Base-by-base conservation (phyloP, 2,888 invertebrate species). In the Ochlodes sylvanus region DNA sequence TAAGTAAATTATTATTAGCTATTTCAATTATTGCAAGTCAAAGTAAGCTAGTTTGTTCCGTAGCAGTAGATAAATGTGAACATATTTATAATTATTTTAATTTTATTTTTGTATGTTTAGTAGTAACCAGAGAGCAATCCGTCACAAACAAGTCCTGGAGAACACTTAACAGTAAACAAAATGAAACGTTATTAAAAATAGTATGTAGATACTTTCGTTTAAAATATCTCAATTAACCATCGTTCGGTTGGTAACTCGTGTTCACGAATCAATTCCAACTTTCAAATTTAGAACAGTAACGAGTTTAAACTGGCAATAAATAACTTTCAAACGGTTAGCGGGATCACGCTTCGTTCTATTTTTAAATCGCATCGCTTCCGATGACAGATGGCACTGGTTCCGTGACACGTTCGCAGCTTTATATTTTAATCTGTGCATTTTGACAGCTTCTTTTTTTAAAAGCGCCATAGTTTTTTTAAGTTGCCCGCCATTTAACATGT, bases 341-440 rank as follows among this genome's bases (percentile, higher is more conserved):
- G 76, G 72, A 67, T 63, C 71, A 61, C 68, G 63, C 69, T 74
- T 74, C 73, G 75, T 80, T 80, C 81, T 80, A 79, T 79, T 79
- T 79, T 75, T 72, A 73, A 77, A 78, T 77, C 63, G 74, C 77
- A 77, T 77, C 79, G 76, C 72, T 71, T 68, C 62, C 81, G 89
- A 90, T 92, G 92, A 91, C 90, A 90, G 88, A 91, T 87, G 90
- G 89, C 88, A 87, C 82, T 83, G 73, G 78, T 68, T 68, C 61
- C 60, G 67, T 62, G 38, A 56, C 68, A 57, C 68, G 68, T 57
- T 57, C 68, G 68, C 68, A 50, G 68, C 63, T 63, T 63, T 68
- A 50, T 27, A 27, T 27, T 63, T 63, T 62, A 67, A 63, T 63
- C 56, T 57, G 63, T 68, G 57, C 67, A 55, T 47, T 68, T 67